phyloP scores from a whole-genome alignment of 2,797 vertebrate genomes.

The Clarias pachynema region DNA sequence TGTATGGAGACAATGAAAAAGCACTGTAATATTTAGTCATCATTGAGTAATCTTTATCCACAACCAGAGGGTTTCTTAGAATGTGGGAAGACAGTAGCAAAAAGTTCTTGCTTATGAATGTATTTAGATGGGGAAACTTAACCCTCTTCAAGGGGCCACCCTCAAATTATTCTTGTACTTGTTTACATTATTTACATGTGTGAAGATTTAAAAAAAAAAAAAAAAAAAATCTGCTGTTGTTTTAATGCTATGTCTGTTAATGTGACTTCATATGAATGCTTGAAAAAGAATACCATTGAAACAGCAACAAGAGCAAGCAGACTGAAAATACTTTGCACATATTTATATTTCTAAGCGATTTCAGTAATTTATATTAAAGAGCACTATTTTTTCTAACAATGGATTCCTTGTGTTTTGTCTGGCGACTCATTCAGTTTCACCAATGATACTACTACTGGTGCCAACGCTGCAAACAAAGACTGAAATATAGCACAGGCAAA shows the following conservation, averaged over 20 bases:
- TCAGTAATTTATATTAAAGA: conserved; percentile 99
- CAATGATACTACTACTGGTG: not conserved
- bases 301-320: conserved; percentile 55
- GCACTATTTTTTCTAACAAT: conserved; percentile 88
- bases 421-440: conserved; percentile 22
- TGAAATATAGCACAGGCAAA: not conserved
- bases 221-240: conserved; percentile 65
- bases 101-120: conserved; percentile 67
- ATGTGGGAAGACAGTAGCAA: conserved; percentile 42
- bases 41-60: conserved; percentile 56
- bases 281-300: conserved; percentile 65
- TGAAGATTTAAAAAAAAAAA: conserved; percentile 53
- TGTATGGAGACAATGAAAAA: not conserved
- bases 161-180: conserved; percentile 57
- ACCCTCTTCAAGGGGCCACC: conserved; percentile 46
- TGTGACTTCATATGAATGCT: conserved; percentile 80
- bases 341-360: conserved; percentile 95
- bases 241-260: conserved; percentile 75
- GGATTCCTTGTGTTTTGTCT: conserved; percentile 51
- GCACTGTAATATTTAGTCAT: conserved; percentile 26
- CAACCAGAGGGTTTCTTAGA: conserved; percentile 13
- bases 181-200: conserved; percentile 84
- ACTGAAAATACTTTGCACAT: conserved; percentile 91
- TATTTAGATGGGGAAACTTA: conserved; percentile 58
- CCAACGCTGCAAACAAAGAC: not conserved